Conservation (phyloP, 2,888 invertebrate genomes). For the Hypomecis punctinalis region DNA sequence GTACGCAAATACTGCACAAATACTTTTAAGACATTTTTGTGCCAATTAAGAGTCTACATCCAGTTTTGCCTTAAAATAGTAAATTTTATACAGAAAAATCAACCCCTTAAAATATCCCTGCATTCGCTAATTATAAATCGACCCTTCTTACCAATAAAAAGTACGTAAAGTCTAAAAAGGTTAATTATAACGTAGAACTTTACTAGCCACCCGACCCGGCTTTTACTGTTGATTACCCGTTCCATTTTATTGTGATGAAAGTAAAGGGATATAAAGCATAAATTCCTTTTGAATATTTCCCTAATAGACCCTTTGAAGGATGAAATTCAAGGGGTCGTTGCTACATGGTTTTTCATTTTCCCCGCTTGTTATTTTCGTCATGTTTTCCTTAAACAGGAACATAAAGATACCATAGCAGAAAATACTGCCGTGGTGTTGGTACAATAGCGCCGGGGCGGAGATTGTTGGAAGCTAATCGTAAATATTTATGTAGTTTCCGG, state of each 20-base stretch:
- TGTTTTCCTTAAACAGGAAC: conserved; percentile 36
- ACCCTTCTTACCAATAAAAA: conserved; percentile 1
- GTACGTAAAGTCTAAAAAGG: conserved; percentile 6
- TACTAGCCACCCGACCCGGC: conserved; percentile 1
- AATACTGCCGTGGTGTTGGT: conserved; percentile 20
- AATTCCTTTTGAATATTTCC: conserved; percentile 42
- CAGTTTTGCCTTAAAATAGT: no score
- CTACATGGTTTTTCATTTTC: conserved; percentile 43
- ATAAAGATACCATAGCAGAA: conserved; percentile 31
- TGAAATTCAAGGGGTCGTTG: conserved; percentile 41
- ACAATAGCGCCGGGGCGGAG: conserved; percentile 15
- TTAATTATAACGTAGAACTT: conserved; percentile 2
- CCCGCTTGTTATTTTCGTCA: conserved; percentile 36
- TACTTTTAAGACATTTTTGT: no score
- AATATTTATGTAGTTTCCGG: conserved; percentile 14
- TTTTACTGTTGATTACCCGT: conserved; percentile 22
- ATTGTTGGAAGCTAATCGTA: conserved; percentile 25
- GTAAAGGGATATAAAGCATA: conserved; percentile 35
- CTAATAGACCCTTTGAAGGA: conserved; percentile 41
- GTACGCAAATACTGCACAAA: no score
- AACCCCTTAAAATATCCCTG: no score
- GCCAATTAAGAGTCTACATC: no score
- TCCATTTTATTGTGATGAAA: conserved; percentile 31
- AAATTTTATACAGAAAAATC: no score
- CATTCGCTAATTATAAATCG: not conserved